Base-by-base conservation (phyloP, 2,888 invertebrate species). In the Epinotia ramella region DNA sequence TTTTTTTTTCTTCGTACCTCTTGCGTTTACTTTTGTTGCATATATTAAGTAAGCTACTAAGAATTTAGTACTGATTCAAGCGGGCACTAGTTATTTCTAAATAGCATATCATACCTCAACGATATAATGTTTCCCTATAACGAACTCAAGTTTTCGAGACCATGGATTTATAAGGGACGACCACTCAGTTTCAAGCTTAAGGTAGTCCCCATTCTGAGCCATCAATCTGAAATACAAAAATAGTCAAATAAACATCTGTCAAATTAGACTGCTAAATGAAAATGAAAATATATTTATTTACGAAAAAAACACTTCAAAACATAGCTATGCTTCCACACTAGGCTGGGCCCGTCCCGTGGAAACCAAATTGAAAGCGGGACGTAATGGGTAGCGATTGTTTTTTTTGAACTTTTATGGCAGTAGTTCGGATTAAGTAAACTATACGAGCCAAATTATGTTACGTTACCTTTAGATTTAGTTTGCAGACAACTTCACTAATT, bases 131-230 rank as follows among this genome's bases (percentile, higher is more conserved):
- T 98, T 96, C 46, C 98, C 98, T 81, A 97, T 96, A 70, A 99
- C 96, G 88, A 98, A 98, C 87, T 99, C 99, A 71, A 99, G 91
- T 88, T 97, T 96, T 85, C 96, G 96, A 0, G 98, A 97, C 99
- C 99, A 99, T 0, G 99, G 99, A 93, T 99, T 99, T 64, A 98
- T 96, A 86, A 98, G 98, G 78, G 97, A 97, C 0, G 98, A 97
- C 98, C 98, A 99, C 87, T 98, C 98, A 0, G 98, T 98, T 89
- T 98, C 97, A 60, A 99, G 93, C 78, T 96, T 95, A n/a, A 97
- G 95, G 86, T 96, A 98, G 82, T 96, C 96, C 0, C 98, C 98
- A 87, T 98, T 98, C 85, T 97, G 97, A 12, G 97, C 96, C 69
- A 96, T 94, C 90, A 98, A 97, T 78, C 98, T 96, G 87, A 95